These are phyloP conservation scores for Encarsia formosa DNA, from an alignment of 2,888 invertebrate species.

Conservation along the genomic window DNA sequence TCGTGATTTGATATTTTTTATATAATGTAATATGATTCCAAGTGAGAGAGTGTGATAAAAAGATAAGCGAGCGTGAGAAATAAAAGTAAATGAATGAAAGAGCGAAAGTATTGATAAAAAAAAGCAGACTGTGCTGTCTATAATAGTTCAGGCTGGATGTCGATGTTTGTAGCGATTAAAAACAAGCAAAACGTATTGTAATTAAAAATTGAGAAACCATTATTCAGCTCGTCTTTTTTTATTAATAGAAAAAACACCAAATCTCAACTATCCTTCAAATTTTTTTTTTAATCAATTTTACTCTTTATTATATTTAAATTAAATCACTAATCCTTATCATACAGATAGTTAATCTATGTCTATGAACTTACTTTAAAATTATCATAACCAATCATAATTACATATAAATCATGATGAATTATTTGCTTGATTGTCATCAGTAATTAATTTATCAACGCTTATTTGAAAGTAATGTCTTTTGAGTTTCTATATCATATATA, in stretches of 20 bases:
- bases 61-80: constrained; percentile 3
- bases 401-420: too few relatives aligned
- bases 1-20: constrained; percentile 45
- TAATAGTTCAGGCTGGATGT: constrained; percentile 51
- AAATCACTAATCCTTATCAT: too few relatives aligned
- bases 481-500: too few relatives aligned
- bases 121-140: constrained; percentile 46
- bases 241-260: background rate
- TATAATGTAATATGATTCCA: constrained; percentile 36
- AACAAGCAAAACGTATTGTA: constrained; percentile 47
- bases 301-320: background rate
- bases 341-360: too few relatives aligned
- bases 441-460: too few relatives aligned
- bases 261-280: background rate
- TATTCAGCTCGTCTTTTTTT: constrained; percentile 30
- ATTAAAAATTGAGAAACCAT: constrained; percentile 49
- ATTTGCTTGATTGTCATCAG: too few relatives aligned
- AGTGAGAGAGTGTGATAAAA: constrained; percentile 18
- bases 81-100: constrained; percentile 21
- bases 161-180: constrained; percentile 50
- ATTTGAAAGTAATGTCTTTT: too few relatives aligned
- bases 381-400: too few relatives aligned
- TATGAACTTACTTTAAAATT: too few relatives aligned
- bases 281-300: background rate
- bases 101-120: constrained; percentile 30